Base-by-base conservation (phyloP, 2,797 vertebrate genomes). In the Pteropus rufus region DNA sequence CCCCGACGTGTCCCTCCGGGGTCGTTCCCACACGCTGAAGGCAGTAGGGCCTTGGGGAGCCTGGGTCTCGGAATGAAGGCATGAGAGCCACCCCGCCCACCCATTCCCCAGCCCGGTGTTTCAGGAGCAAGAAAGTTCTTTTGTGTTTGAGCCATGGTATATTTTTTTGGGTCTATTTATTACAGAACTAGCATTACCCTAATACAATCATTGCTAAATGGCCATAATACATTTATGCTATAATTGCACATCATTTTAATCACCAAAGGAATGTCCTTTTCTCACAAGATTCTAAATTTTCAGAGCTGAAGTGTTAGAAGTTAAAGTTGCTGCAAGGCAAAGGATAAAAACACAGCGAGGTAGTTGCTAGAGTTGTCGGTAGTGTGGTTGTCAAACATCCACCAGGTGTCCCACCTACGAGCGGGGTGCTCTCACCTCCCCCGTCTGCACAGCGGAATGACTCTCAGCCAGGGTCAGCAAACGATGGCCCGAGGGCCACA, bases 111-210 rank as follows among this genome's bases (percentile, higher is more conserved):
- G 26, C 54, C 83, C 65, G 3, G 1, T 11, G 10, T 7, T 29
- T 8, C 26, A 2, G 5, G 19, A 64, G 69, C 58, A 86, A 81
- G 15, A 54, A 73, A 29, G 54, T 49, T 39, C 93, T 90, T 26
- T 3, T 16, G 60, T 65, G 80, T 21, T 54, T 0, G 31, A 91
- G 91, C 29, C 64, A 36, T 9, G 0, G 12, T 14, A 15, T 23
- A n/a, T 60, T 81, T 95, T 72, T 64, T 14, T 1, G 58, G 58
- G 87, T 91, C 89, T 89, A 26, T 95, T 94, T 93, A 94, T 93
- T 93, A 92, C 26, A 94, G 89, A 95, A 76, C 64, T 65, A 67
- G 82, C 65, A 29, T 52, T 58, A 49, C 36, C 75, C 77, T 85
- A 29, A 88, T 39, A 93, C 75, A 81, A 26, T 52, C 75, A 54